phyloP scores from a whole-genome alignment of 2,888 invertebrate species.

The Bellardia bayeri region DNA sequence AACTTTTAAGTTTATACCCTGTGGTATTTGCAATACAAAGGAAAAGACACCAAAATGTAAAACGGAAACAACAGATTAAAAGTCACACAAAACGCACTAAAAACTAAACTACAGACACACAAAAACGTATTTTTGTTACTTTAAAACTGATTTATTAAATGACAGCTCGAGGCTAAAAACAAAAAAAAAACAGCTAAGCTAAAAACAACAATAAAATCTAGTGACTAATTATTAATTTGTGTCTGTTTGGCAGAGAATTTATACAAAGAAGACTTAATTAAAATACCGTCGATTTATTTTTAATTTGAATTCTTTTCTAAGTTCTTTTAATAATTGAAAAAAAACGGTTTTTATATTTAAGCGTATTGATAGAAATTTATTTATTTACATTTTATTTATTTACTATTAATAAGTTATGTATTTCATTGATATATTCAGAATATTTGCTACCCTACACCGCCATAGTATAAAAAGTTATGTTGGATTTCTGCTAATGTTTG shows the following conservation, averaged over 20 bases:
- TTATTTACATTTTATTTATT: too few relatives aligned
- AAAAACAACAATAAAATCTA: constrained; percentile 3
- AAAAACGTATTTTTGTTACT: constrained; percentile 25
- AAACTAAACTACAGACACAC: neutral
- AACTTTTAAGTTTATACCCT: constrained; percentile 15
- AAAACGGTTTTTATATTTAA: too few relatives aligned
- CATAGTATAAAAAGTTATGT: too few relatives aligned
- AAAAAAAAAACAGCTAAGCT: constrained; percentile 6
- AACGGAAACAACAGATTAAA: constrained; percentile 71
- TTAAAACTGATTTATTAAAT: constrained; percentile 70
- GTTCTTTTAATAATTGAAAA: too few relatives aligned
- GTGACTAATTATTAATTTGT: constrained; percentile 52
- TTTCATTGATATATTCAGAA: too few relatives aligned
- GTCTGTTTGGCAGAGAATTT: neutral
- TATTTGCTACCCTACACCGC: too few relatives aligned
- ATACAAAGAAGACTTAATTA: constrained; percentile 64
- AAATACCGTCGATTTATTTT: constrained; percentile 4
- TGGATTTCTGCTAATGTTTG: too few relatives aligned
- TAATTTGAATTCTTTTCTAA: too few relatives aligned
- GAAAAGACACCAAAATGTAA: constrained; percentile 27
- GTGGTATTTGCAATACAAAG: constrained; percentile 33
- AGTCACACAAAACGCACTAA: constrained; percentile 56
- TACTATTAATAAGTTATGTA: too few relatives aligned
- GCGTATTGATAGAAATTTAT: too few relatives aligned
- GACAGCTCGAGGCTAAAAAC: constrained; percentile 66